Evolutionary conservation across 2,113 vertebrate genomes (phyloP).

Genomic region (Riparia riparia): DNA sequence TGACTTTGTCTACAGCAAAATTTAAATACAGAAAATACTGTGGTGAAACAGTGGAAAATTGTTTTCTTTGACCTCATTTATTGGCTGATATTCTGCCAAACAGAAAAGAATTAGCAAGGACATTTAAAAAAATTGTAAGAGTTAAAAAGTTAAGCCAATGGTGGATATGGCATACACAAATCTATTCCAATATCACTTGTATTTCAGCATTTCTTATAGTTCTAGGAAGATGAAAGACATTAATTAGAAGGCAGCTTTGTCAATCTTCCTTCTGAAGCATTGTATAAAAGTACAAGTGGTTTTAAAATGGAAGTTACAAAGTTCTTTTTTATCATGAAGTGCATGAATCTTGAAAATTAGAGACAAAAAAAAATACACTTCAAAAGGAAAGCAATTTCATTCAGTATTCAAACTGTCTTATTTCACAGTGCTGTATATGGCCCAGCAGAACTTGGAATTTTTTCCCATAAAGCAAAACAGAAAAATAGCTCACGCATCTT

Average conservation of each 20-base stretch:
- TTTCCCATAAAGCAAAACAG: background rate
- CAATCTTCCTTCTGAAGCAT: background rate
- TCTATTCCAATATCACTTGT: background rate
- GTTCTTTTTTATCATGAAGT: background rate
- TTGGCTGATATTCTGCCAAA: background rate
- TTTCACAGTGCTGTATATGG: background rate
- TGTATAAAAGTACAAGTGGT: background rate
- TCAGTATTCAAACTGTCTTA: background rate
- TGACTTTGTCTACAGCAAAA: background rate
- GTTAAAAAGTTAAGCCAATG: background rate
- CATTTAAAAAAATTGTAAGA: background rate
- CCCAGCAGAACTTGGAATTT: background rate
- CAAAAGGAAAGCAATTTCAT: background rate
- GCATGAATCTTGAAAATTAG: background rate
- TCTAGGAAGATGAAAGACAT: background rate
- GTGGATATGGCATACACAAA: background rate
- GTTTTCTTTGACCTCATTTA: background rate
- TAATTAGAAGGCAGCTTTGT: background rate
- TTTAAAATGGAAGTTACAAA: background rate
- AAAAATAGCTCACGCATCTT: background rate
- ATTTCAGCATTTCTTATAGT: background rate
- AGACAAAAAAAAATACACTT: background rate
- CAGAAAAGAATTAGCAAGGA: background rate
- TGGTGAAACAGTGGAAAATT: background rate
- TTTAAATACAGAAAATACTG: background rate